Percentiles rank a stretch among this genome's conserved stretches.
These are phyloP conservation scores for Odontomachus brunneus DNA, from an alignment of 1,140 invertebrate species.

Conservation along the genomic window DNA sequence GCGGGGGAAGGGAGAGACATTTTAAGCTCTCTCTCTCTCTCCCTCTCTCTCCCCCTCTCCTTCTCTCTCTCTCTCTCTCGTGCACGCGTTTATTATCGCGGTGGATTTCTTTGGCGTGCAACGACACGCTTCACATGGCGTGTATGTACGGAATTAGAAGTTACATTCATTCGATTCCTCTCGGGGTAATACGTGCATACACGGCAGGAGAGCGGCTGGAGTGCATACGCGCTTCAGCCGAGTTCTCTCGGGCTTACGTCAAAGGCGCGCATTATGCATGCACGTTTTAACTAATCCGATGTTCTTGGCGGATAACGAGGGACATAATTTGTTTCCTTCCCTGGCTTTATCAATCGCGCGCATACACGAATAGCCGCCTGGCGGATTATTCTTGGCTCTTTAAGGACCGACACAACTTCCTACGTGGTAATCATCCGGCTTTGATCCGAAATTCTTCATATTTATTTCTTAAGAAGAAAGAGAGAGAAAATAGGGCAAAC, in stretches of 20 bases:
- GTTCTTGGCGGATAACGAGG: constrained; percentile 48
- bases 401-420: background rate
- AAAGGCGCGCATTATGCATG: constrained; percentile 44
- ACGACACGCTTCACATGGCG: background rate
- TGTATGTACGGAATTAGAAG: constrained; percentile 17
- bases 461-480: background rate
- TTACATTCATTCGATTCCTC: constrained; percentile 8
- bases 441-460: background rate
- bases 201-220: background rate
- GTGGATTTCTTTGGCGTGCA: background rate
- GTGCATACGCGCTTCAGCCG: background rate
- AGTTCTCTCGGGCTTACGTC: constrained; percentile 30
- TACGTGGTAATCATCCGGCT: background rate
- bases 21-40: no score
- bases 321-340: constrained; percentile 34
- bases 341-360: constrained; percentile 7
- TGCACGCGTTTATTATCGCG: background rate
- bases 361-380: background rate
- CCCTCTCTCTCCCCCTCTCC: no score
- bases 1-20: background rate
- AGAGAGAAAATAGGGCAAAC: no score
- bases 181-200: background rate
- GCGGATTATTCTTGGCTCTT: constrained; percentile 4
- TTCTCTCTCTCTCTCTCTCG: no score
- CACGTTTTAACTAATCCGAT: constrained; percentile 52